Evolutionary conservation across 2,113 vertebrate species (phyloP).

Genomic region (Alexandromys fortis): DNA sequence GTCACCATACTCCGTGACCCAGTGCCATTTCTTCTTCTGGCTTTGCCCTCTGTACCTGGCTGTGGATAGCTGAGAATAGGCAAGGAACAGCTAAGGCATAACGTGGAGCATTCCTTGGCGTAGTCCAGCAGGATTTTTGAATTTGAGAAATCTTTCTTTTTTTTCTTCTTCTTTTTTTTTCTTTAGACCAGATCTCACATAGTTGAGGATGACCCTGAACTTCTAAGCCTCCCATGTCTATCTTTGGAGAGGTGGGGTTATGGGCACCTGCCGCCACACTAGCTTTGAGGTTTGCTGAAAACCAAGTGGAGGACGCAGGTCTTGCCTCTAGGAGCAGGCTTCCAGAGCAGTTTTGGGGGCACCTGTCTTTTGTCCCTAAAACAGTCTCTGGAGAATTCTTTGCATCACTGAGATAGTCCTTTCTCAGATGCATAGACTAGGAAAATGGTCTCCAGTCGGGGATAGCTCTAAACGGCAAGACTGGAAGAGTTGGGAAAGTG

Average conservation of each 20-base stretch:
- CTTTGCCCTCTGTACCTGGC: not conserved
- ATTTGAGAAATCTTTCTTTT: constrained; percentile 27
- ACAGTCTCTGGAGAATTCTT: not conserved
- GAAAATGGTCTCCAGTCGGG: not conserved
- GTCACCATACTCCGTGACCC: not conserved
- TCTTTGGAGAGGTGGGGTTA: not conserved
- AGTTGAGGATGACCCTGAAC: not conserved
- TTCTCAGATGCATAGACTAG: constrained; percentile 12
- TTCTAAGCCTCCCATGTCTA: not conserved
- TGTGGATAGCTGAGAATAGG: not conserved
- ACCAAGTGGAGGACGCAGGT: not conserved
- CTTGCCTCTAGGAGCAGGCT: constrained; percentile 5
- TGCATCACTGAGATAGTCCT: not conserved
- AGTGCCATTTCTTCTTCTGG: not conserved
- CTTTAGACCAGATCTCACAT: not conserved
- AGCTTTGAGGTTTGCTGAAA: constrained; percentile 27
- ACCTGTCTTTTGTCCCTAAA: not conserved
- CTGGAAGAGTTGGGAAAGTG: not conserved
- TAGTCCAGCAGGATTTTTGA: not conserved
- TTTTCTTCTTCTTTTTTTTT: not conserved
- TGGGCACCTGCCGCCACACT: not conserved
- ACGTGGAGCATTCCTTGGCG: not conserved
- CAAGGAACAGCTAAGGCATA: not conserved
- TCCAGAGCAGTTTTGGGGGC: not conserved
- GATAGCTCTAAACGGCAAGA: not conserved